A percentile compares a stretch with the other conserved stretches of the same genome.
Conservation (phyloP, 2,888 invertebrate species). For the Watsonalla cultraria region DNA sequence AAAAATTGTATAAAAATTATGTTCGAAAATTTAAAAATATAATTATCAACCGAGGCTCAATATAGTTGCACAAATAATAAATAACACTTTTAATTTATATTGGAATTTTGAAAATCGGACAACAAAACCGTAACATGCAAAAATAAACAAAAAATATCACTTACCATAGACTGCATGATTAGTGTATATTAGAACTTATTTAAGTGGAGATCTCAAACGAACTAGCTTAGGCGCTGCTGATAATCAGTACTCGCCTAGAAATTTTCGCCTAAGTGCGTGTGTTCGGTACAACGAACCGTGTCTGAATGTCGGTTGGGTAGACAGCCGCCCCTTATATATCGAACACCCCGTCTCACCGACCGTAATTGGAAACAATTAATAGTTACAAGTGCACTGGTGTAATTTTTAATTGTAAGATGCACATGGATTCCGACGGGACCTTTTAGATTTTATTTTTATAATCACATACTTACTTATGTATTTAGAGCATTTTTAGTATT, state of each 20-base stretch:
- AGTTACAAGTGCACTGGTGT: slow-evolving; percentile 66
- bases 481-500: neutral
- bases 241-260: slow-evolving; percentile 73
- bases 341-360: slow-evolving; percentile 57
- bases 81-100: neutral
- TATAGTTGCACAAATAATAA: no score
- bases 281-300: slow-evolving; percentile 58
- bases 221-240: slow-evolving; percentile 75
- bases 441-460: slow-evolving; percentile 6
- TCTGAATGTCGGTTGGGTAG: slow-evolving; percentile 63
- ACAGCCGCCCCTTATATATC: slow-evolving; percentile 68
- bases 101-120: slow-evolving; percentile 13
- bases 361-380: slow-evolving; percentile 76
- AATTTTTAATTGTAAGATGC: slow-evolving; percentile 69
- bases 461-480: neutral
- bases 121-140: slow-evolving; percentile 5
- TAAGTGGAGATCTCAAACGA: slow-evolving; percentile 75
- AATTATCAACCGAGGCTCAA: no score
- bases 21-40: no score
- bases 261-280: slow-evolving; percentile 75
- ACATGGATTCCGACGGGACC: slow-evolving; percentile 43
- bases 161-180: slow-evolving; percentile 78
- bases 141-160: slow-evolving; percentile 25
- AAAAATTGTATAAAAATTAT: no score
- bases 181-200: slow-evolving; percentile 51